A percentile compares a stretch with the other conserved stretches of the same genome.
Conservation (phyloP, 1,140 invertebrate genomes). For the Musca vetustissima region DNA sequence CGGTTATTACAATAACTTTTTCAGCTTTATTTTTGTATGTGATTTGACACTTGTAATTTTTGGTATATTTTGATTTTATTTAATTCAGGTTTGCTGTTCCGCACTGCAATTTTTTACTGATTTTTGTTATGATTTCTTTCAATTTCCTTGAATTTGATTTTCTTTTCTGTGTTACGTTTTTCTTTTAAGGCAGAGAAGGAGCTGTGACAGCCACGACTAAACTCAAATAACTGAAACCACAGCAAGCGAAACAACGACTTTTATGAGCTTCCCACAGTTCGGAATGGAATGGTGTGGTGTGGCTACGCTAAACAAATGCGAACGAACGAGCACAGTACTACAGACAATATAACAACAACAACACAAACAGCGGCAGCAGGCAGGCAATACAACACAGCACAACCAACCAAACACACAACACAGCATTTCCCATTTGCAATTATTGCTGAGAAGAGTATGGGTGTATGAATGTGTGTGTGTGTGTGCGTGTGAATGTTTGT, state of each 20-base stretch:
- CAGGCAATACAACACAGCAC: too few relatives aligned
- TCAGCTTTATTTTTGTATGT: too few relatives aligned
- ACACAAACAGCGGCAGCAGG: too few relatives aligned
- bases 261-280: slow-evolving; percentile 26
- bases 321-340: not conserved
- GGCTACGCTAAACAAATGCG: too few relatives aligned
- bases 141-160: slow-evolving; percentile 5
- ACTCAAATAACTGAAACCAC: slow-evolving; percentile 32
- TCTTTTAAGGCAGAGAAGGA: not conserved
- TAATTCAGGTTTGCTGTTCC: slow-evolving; percentile 8
- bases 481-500: too few relatives aligned
- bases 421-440: too few relatives aligned
- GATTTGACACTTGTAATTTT: too few relatives aligned
- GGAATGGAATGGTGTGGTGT: not conserved
- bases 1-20: too few relatives aligned
- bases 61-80: slow-evolving; percentile 13
- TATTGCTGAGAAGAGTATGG: too few relatives aligned
- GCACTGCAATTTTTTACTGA: not conserved
- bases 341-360: too few relatives aligned
- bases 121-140: not conserved
- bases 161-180: not conserved
- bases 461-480: too few relatives aligned
- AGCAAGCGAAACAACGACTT: slow-evolving; percentile 13
- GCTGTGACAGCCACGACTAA: slow-evolving; percentile 26
- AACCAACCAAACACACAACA: too few relatives aligned